phyloP scores from a whole-genome alignment of 2,113 vertebrate species.

The Steatornis caripensis region DNA sequence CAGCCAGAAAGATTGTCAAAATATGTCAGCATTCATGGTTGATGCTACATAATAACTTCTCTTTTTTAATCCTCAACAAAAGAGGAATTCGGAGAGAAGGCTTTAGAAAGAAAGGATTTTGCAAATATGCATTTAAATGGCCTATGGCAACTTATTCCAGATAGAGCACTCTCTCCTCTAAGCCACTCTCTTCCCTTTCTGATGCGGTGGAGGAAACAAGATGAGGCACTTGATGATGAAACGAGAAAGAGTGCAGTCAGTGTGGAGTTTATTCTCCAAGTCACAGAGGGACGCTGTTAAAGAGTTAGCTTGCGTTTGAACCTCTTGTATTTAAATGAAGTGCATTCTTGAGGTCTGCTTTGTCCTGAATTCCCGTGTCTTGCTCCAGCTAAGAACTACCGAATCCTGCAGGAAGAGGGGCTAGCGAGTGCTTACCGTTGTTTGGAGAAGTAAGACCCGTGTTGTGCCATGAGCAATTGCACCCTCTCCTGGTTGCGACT shows the following conservation, averaged over 20 bases:
- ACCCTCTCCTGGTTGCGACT: background rate
- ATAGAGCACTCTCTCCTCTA: background rate
- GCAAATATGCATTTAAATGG: background rate
- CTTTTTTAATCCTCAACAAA: too few species aligned
- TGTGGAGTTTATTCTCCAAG: background rate
- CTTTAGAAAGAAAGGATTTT: background rate
- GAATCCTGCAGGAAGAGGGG: background rate
- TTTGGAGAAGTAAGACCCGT: background rate
- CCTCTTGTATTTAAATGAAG: background rate
- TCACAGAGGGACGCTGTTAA: background rate
- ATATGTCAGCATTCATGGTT: conserved; percentile 1
- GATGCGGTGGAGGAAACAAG: background rate
- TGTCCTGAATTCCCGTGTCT: background rate
- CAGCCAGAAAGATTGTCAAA: background rate
- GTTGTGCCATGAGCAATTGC: background rate
- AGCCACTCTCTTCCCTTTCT: background rate
- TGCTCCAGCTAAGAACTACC: background rate
- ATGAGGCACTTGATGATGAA: background rate
- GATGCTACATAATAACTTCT: background rate
- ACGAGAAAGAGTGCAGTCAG: background rate
- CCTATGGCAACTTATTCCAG: background rate
- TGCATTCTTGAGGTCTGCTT: background rate
- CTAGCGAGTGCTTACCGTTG: rapidly evolving
- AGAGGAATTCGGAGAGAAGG: background rate
- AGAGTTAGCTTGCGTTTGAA: background rate